Percentiles rank a stretch among this genome's conserved stretches.
Conservation (phyloP, 2,797 vertebrate genomes). For the Pempheris klunzingeri region DNA sequence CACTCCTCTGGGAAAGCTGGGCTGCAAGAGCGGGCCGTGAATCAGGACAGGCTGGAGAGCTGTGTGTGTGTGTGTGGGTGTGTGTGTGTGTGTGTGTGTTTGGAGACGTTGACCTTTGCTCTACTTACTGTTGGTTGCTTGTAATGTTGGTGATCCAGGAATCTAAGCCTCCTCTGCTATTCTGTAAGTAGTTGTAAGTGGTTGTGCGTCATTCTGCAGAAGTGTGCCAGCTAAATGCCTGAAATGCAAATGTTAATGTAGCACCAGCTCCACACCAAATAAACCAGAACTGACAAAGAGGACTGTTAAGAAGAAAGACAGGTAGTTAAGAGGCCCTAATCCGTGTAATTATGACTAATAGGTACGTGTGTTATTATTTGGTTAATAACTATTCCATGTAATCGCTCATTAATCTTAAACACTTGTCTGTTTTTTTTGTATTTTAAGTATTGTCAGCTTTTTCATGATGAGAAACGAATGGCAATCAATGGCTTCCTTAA, state of each 20-base stretch:
- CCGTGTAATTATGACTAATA: not conserved
- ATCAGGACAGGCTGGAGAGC: slow-evolving; percentile 58
- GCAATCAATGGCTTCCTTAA: not conserved
- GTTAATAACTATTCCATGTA: not conserved
- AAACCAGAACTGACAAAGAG: slow-evolving; percentile 11
- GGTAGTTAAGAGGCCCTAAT: not conserved
- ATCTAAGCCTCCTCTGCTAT: slow-evolving; percentile 58
- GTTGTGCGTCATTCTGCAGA: slow-evolving; percentile 54
- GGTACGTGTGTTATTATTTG: not conserved
- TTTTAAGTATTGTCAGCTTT: not conserved
- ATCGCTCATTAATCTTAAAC: not conserved
- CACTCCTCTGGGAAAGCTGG: slow-evolving; percentile 64
- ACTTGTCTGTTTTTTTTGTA: no score
- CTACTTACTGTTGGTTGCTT: slow-evolving; percentile 66
- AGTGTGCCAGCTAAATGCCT: slow-evolving; percentile 50
- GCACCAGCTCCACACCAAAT: slow-evolving; percentile 27
- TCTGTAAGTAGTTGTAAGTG: slow-evolving; percentile 63
- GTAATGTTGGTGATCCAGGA: slow-evolving; percentile 65
- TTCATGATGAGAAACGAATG: not conserved
- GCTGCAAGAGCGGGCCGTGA: slow-evolving; percentile 53
- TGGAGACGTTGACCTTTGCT: slow-evolving; percentile 55
- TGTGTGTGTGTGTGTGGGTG: slow-evolving; percentile 13
- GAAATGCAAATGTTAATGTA: slow-evolving; percentile 51
- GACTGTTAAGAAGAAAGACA: not conserved
- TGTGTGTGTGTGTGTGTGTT: slow-evolving; percentile 4